phyloP scores from a whole-genome alignment of 2,888 invertebrate species.

The Scaptomyza cyrtandrae region DNA sequence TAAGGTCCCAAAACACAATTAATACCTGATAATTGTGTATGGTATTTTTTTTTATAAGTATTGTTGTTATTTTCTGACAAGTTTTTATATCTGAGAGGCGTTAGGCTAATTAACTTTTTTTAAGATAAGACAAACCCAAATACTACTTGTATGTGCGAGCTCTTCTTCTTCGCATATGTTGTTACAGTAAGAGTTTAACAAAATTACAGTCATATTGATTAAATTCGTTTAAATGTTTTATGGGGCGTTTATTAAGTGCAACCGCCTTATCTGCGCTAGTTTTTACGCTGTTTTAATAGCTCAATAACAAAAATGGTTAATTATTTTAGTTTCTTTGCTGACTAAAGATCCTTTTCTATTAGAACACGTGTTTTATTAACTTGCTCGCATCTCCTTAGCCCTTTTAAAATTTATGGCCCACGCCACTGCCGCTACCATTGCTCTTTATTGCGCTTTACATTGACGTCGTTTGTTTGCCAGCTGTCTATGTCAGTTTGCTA shows the following conservation, averaged over 20 bases:
- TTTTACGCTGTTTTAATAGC: conserved; percentile 7
- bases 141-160: conserved; percentile 23
- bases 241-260: conserved; percentile 46
- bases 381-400: background rate
- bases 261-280: conserved; percentile 51
- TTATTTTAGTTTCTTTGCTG: background rate
- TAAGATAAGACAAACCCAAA: conserved; percentile 51
- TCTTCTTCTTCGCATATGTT: conserved; percentile 28
- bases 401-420: conserved; percentile 15
- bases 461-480: conserved; percentile 44
- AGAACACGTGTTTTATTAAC: background rate
- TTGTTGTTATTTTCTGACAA: conserved; percentile 12
- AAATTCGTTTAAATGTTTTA: conserved; percentile 56
- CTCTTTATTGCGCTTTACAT: conserved; percentile 52
- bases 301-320: background rate
- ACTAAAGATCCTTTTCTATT: conserved; percentile 22
- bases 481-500: conserved; percentile 22
- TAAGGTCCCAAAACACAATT: background rate
- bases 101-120: conserved; percentile 45
- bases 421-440: conserved; percentile 66
- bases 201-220: conserved; percentile 62
- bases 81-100: conserved; percentile 23
- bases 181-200: conserved; percentile 23
- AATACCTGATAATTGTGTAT: background rate
- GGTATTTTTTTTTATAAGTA: background rate